These are phyloP conservation scores for Onthophagus taurus DNA, from an alignment of 1,140 invertebrate species.

Conservation along the genomic window DNA sequence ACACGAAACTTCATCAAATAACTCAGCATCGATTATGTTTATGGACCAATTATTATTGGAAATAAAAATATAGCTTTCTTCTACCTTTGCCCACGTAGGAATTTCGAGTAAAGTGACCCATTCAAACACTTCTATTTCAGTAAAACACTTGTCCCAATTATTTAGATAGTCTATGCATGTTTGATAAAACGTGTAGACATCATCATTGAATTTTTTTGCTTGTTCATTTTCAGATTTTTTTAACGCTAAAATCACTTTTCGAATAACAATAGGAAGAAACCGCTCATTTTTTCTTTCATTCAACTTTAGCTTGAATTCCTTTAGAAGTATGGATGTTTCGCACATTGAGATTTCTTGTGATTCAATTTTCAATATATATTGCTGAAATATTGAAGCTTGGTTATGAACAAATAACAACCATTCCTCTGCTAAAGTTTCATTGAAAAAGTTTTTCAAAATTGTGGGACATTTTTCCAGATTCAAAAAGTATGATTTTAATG, in stretches of 20 bases:
- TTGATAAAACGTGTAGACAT: neutral
- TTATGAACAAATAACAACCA: no score
- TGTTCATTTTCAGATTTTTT: slow-evolving; percentile 5
- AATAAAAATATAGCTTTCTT: slow-evolving; percentile 8
- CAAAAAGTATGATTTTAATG: no score
- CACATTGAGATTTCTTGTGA: no score
- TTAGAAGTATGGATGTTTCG: slow-evolving; percentile 1
- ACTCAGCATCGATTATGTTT: neutral
- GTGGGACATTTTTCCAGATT: neutral
- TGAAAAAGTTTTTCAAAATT: neutral
- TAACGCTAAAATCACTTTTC: slow-evolving; percentile 3
- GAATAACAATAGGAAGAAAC: slow-evolving; percentile 4
- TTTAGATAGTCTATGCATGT: slow-evolving; percentile 2
- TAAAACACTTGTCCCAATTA: slow-evolving; percentile 6
- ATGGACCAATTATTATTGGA: neutral
- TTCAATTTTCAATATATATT: no score
- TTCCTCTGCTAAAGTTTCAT: no score
- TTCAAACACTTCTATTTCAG: slow-evolving; percentile 7
- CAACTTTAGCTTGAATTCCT: slow-evolving; percentile 1
- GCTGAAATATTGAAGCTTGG: no score
- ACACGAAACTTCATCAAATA: slow-evolving; percentile 5
- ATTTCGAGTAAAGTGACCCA: slow-evolving; percentile 4
- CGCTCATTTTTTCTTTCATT: slow-evolving; percentile 2
- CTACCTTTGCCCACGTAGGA: neutral
- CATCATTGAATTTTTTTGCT: slow-evolving; percentile 8